Percentiles rank a stretch among this genome's conserved stretches.
phyloP scores from a whole-genome alignment of 2,888 invertebrate genomes.

The Pristionchus fissidentatus region DNA sequence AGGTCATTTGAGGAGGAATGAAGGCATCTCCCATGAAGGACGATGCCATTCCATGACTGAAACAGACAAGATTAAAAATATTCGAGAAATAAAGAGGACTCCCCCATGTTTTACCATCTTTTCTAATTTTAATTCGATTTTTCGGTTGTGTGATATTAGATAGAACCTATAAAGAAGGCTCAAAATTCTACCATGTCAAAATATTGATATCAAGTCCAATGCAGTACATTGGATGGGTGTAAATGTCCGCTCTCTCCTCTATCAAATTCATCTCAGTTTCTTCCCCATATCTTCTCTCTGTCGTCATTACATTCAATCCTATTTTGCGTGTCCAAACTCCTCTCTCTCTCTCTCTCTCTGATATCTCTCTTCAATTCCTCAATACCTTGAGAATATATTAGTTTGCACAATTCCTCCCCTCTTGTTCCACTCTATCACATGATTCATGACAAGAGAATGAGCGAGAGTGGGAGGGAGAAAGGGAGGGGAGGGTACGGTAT shows the following conservation, averaged over 20 bases:
- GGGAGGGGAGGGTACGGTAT: not conserved
- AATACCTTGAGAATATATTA: no score
- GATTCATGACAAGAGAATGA: not conserved
- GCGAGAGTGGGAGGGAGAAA: not conserved
- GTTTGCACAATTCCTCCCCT: not conserved
- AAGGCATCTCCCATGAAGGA: slow-evolving; percentile 17
- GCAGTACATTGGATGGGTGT: not conserved
- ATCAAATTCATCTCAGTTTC: not conserved
- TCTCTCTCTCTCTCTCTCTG: not conserved
- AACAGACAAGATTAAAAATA: not conserved
- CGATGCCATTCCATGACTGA: not conserved
- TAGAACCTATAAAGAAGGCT: no score
- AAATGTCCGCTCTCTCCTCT: not conserved
- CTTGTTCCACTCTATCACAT: not conserved
- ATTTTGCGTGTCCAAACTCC: not conserved
- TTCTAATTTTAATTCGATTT: not conserved
- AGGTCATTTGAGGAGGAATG: slow-evolving; percentile 25
- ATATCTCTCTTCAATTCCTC: no score
- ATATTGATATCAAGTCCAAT: no score
- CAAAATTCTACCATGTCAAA: no score
- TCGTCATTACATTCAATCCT: not conserved
- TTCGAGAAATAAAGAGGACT: not conserved
- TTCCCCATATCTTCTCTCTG: not conserved
- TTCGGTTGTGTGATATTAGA: not conserved
- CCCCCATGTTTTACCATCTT: not conserved